phyloP scores from a whole-genome alignment of 2,113 vertebrate species.

The Cochlearius cochlearius region DNA sequence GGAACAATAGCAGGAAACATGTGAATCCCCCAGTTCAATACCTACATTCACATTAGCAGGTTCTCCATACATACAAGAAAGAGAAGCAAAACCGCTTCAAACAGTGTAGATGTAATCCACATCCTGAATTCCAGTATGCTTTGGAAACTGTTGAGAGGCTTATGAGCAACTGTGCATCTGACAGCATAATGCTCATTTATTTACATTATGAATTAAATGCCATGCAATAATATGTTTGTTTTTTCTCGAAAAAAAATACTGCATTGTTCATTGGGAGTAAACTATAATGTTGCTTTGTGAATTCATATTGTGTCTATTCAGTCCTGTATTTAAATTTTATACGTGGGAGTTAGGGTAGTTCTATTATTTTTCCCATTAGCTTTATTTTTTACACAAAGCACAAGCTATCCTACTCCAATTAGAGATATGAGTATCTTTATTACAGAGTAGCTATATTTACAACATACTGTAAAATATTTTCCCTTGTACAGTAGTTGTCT shows the following conservation, averaged over 20 bases:
- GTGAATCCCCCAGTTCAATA: background rate
- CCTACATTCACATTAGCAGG: background rate
- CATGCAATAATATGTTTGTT: background rate
- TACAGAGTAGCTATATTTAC: background rate
- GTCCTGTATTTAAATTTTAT: background rate
- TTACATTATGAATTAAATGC: background rate
- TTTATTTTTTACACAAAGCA: background rate
- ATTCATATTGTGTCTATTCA: background rate
- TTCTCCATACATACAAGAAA: background rate
- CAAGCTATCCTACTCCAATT: background rate
- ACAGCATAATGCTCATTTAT: background rate
- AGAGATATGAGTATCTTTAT: background rate
- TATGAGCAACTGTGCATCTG: background rate
- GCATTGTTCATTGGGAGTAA: background rate
- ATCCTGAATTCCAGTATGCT: background rate
- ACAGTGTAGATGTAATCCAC: background rate
- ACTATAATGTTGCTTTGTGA: background rate
- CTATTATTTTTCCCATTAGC: background rate
- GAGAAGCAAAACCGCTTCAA: background rate
- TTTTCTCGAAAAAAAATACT: background rate
- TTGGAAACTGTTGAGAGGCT: background rate
- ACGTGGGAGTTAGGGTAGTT: background rate
- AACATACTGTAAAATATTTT: background rate
- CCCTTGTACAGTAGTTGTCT: background rate
- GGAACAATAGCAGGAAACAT: background rate